These are phyloP conservation scores for Valencia hispanica DNA, from an alignment of 2,797 vertebrate species.

Conservation along the genomic window DNA sequence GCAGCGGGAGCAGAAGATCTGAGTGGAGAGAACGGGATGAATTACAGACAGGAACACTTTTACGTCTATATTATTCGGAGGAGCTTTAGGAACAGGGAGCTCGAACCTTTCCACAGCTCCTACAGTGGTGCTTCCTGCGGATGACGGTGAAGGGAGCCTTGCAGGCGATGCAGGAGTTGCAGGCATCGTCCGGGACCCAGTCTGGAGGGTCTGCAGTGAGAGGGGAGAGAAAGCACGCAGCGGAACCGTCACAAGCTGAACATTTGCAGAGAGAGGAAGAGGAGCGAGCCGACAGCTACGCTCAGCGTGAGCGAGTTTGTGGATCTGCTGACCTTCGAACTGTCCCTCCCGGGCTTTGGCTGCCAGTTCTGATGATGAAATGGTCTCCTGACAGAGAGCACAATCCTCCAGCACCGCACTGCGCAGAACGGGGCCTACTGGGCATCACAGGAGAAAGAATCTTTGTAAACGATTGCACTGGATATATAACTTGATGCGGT, in stretches of 20 bases:
- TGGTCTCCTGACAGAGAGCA: slow-evolving; percentile 93
- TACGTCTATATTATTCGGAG: too few species aligned
- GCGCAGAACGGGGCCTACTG: slow-evolving; percentile 86
- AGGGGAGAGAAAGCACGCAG: slow-evolving; percentile 40
- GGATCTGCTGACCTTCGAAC: slow-evolving; percentile 88
- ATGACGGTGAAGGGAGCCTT: slow-evolving; percentile 98
- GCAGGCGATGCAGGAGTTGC: slow-evolving; percentile 93
- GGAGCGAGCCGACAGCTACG: slow-evolving; percentile 24
- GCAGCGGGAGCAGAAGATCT: slow-evolving; percentile 99
- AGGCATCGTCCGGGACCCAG: slow-evolving; percentile 97
- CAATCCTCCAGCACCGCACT: slow-evolving; percentile 92
- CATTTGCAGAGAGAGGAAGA: slow-evolving; percentile 2
- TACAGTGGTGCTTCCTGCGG: slow-evolving; percentile 96
- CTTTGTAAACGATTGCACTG: not conserved
- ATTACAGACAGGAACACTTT: not conserved
- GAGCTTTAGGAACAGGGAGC: not conserved
- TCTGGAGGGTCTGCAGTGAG: slow-evolving; percentile 90
- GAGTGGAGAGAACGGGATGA: slow-evolving; percentile 63
- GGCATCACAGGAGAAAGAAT: slow-evolving; percentile 31
- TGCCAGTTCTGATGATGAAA: slow-evolving; percentile 92
- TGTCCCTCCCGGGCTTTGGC: slow-evolving; percentile 93
- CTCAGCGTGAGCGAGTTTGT: slow-evolving; percentile 17
- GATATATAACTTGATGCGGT: too few species aligned
- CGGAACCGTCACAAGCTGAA: slow-evolving; percentile 14
- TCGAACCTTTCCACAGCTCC: slow-evolving; percentile 96